Evolutionary conservation across 2,888 invertebrate genomes (phyloP), one percentile per base, ranked within the genome.

Genomic region (Congeria kusceri): DNA sequence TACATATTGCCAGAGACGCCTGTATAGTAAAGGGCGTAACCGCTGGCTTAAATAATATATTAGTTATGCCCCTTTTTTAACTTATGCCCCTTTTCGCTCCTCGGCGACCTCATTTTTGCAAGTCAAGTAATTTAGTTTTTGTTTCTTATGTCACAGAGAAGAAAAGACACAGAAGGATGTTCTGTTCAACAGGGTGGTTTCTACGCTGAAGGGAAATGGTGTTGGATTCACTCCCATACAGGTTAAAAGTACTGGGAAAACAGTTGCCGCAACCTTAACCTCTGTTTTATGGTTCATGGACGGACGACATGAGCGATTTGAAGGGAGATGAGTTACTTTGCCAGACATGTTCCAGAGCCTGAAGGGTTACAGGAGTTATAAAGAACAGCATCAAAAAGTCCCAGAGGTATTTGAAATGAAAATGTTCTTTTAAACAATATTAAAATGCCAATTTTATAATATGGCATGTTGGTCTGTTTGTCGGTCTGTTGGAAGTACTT

Each of bases 271-370:
- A 62, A 62, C n/a, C n/a, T n/a, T n/a, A n/a, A n/a, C n/a, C n/a
- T n/a, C n/a, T n/a, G n/a, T n/a, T n/a, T n/a, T n/a, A 11, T 64
- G 64, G 65, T 53, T 47, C 28, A 27, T 65, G 49, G 65, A 65
- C 28, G 29, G 29, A 13, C 13, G 49, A 11, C 65, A 65, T 53
- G 28, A 53, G 1, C 23, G 53, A n/a, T 53, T 65, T 18, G 32
- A 13, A 28, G 28, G 3, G 53, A 65, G 65, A n/a, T 29, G 47
- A 28, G 53, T 65, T 1, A 15, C 2, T n/a, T 7, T 65, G 1
- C 65, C 65, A 7, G 65, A 65, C 11, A 53, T 27, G 53, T 53
- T 65, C n/a, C 25, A 65, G n/a, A 28, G 25, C 2, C n/a, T 65
- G 13, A 65, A 20, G 13, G 65, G 65, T 3, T 65, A 53, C n/a